Percentiles rank a stretch among this genome's conserved stretches.
These are phyloP conservation scores for Stomatorhinus ivindoensis DNA, from an alignment of 2,113 vertebrate genomes.

Conservation along the genomic window DNA sequence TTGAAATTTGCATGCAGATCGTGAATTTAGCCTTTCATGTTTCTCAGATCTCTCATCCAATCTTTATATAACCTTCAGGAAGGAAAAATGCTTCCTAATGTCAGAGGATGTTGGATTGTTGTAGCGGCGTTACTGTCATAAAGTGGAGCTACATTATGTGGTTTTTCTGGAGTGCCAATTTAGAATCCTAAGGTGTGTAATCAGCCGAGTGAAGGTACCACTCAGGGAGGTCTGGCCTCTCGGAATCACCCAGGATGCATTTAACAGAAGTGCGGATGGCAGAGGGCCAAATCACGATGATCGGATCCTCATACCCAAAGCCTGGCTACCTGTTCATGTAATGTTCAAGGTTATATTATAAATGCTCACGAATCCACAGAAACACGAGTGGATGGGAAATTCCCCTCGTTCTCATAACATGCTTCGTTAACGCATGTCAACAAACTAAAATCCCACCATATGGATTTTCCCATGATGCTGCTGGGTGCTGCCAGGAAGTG, in stretches of 20 bases:
- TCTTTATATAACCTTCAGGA: neutral
- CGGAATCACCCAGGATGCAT: conserved; percentile 28
- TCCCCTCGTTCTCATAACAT: no score
- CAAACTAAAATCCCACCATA: neutral
- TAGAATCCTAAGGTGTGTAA: neutral
- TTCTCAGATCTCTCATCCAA: neutral
- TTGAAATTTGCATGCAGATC: neutral
- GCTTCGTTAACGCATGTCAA: neutral
- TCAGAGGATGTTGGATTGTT: neutral
- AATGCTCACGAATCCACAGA: neutral
- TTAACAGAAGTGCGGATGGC: conserved; percentile 29
- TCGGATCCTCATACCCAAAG: no score
- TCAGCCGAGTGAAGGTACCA: neutral
- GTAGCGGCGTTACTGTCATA: neutral
- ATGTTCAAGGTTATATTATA: neutral
- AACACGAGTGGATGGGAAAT: neutral
- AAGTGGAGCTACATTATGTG: neutral
- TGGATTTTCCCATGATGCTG: neutral
- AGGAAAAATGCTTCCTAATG: neutral
- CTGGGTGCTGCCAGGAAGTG: neutral
- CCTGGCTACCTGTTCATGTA: neutral
- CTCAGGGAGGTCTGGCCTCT: neutral
- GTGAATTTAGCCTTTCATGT: neutral
- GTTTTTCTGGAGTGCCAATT: neutral
- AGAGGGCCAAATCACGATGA: conserved; percentile 2